Conservation (phyloP, 2,888 invertebrate species). For the Calameuta idolon region DNA sequence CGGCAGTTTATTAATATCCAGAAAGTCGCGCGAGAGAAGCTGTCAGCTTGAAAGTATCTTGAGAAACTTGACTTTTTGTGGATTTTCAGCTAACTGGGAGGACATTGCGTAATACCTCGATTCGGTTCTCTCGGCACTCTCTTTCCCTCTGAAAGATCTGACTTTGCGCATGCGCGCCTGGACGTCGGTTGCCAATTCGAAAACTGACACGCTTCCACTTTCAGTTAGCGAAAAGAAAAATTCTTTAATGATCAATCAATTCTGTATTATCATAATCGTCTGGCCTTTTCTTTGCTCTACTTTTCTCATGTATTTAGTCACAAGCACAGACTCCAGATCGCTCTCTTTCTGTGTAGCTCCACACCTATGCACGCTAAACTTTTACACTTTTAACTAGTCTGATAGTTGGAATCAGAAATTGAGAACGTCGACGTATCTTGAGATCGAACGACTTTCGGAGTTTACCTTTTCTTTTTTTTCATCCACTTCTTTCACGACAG, state of each 20-base stretch:
- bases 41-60: not conserved
- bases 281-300: not conserved
- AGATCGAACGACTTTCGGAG: not conserved
- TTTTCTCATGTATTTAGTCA: too few relatives aligned
- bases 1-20: not conserved
- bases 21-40: not conserved
- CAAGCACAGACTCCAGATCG: not conserved
- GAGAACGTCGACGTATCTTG: not conserved
- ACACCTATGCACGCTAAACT: not conserved
- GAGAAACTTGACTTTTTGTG: not conserved
- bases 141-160: not conserved
- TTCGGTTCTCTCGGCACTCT: not conserved
- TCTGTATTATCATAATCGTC: not conserved
- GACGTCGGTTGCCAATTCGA: not conserved
- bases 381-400: not conserved
- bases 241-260: not conserved
- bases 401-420: not conserved
- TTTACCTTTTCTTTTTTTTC: not conserved
- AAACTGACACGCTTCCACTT: not conserved
- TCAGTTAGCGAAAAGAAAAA: not conserved
- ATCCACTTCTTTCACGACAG: not conserved
- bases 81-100: not conserved
- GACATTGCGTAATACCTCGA: not conserved
- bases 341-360: not conserved
- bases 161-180: not conserved